Evolutionary conservation across 2,888 invertebrate genomes (phyloP).

Genomic region (Limnephilus marmoratus): DNA sequence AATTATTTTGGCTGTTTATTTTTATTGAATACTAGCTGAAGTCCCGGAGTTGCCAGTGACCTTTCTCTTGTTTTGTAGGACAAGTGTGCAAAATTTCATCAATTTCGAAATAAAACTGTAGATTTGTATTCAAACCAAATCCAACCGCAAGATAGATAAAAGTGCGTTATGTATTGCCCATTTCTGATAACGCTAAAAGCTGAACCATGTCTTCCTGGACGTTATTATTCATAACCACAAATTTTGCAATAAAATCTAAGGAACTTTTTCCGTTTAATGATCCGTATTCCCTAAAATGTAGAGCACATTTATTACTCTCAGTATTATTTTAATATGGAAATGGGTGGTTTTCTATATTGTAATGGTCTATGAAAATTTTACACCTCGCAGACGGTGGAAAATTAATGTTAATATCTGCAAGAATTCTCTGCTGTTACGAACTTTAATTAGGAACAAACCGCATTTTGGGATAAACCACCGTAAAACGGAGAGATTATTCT

Average conservation of each 20-base stretch:
- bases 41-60: too few species aligned
- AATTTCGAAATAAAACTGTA: too few species aligned
- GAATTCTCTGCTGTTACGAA: not conserved
- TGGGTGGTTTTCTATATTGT: not conserved
- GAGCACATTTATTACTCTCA: not conserved
- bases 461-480: not conserved
- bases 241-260: not conserved
- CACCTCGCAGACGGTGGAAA: constrained; percentile 3
- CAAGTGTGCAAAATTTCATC: too few species aligned
- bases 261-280: not conserved
- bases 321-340: not conserved
- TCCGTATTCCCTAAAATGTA: not conserved
- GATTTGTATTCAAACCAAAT: too few species aligned
- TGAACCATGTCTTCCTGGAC: not conserved
- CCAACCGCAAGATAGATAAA: too few species aligned
- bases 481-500: not conserved
- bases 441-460: not conserved
- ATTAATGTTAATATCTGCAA: not conserved
- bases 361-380: not conserved
- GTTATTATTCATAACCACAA: not conserved
- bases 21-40: too few species aligned
- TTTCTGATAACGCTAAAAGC: too few species aligned
- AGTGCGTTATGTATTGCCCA: too few species aligned
- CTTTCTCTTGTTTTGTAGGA: too few species aligned
- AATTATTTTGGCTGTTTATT: too few species aligned